Conservation (phyloP, 23 tunicate species). For the Trididemnum nubilum region DNA sequence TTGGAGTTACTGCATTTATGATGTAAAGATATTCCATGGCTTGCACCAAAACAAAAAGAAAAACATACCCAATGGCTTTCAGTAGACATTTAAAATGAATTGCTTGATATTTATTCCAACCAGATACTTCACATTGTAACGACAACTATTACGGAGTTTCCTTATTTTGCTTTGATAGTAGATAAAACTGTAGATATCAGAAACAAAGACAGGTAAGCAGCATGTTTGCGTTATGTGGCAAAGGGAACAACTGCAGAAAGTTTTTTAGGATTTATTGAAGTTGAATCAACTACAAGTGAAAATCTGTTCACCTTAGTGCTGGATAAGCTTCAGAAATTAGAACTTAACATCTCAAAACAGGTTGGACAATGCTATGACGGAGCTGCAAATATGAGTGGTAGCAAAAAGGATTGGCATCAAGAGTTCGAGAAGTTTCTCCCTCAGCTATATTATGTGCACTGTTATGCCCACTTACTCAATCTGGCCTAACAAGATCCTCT, state of each 20-base stretch:
- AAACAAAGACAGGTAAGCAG: constrained; percentile 22
- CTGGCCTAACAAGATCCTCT: constrained; percentile 20
- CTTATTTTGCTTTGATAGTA: constrained; percentile 17
- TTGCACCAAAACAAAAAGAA: constrained; percentile 4
- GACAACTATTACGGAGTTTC: not conserved
- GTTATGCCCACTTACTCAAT: constrained; percentile 43
- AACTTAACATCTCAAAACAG: not conserved
- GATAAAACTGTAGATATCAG: constrained; percentile 51
- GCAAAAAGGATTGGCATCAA: constrained; percentile 20
- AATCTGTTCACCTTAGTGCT: not conserved
- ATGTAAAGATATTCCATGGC: constrained; percentile 28
- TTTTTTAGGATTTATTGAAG: constrained; percentile 31
- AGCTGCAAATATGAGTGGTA: constrained; percentile 32
- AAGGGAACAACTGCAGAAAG: constrained; percentile 6
- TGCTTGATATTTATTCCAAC: constrained; percentile 31
- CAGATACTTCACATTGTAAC: not conserved
- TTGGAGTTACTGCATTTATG: constrained; percentile 12
- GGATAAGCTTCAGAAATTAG: not conserved
- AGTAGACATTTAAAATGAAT: constrained; percentile 33
- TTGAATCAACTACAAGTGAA: constrained; percentile 7
- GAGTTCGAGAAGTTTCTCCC: constrained; percentile 27
- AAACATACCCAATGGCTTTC: constrained; percentile 20
- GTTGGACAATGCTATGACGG: constrained; percentile 32
- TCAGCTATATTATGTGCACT: constrained; percentile 28
- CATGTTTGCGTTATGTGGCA: constrained; percentile 24